Evolutionary conservation across 2,797 vertebrate genomes (phyloP).

Genomic region (Pseudochirops corinnae): DNA sequence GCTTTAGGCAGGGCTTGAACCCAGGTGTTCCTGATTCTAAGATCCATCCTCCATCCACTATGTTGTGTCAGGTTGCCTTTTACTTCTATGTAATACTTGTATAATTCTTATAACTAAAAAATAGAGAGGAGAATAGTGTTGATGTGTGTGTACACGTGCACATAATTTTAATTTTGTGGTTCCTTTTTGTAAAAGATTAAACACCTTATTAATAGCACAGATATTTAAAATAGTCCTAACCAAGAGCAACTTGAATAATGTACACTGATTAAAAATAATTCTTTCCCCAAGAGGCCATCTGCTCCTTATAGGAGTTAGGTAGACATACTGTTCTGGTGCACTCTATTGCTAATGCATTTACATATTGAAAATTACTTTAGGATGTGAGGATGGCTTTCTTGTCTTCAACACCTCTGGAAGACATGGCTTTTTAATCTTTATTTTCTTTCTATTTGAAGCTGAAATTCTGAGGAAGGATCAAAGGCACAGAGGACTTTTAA

Average conservation of each 20-base stretch:
- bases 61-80: background rate
- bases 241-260: conserved; percentile 3
- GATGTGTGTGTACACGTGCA: background rate
- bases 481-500: background rate
- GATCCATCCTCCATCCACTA: background rate
- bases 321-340: background rate
- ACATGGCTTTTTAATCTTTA: background rate
- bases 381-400: background rate
- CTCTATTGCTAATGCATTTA: background rate
- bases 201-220: conserved; percentile 10
- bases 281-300: background rate
- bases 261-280: background rate
- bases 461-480: background rate
- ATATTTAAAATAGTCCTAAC: background rate
- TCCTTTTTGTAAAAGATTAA: conserved; percentile 46
- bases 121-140: background rate
- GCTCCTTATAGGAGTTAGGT: background rate
- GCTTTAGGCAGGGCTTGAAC: background rate
- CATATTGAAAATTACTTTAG: background rate
- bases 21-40: background rate
- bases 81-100: background rate
- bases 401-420: conserved; percentile 33
- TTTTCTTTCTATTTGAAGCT: conserved; percentile 40
- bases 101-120: background rate
- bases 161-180: background rate